Conservation (phyloP, 2,797 vertebrate genomes). For the Hipposideros larvatus region DNA sequence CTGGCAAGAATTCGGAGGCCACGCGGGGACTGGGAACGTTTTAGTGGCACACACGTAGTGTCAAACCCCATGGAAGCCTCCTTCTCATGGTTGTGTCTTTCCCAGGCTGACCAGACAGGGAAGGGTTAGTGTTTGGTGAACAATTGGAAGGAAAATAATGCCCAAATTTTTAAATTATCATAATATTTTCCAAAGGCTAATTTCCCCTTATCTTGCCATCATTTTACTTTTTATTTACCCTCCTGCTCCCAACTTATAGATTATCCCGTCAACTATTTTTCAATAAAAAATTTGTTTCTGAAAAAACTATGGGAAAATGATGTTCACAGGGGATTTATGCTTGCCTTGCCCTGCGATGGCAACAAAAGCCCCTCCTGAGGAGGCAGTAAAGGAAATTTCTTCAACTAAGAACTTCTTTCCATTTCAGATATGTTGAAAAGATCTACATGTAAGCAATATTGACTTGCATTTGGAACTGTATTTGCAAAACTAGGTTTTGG, state of each 20-base stretch:
- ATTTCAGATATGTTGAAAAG: background rate
- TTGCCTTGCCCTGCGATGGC: background rate
- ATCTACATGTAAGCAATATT: background rate
- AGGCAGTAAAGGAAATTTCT: background rate
- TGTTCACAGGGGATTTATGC: background rate
- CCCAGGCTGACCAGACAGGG: background rate
- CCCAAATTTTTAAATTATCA: background rate
- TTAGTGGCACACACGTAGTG: background rate
- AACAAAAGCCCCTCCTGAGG: background rate
- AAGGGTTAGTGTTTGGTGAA: background rate
- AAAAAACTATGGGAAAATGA: background rate
- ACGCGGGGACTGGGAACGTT: background rate
- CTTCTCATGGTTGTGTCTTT: background rate
- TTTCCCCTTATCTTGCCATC: background rate
- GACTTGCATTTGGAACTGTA: background rate
- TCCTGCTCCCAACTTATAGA: background rate
- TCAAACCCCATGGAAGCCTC: conserved; percentile 8
- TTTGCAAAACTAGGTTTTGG: conserved; percentile 14
- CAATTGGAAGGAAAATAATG: background rate
- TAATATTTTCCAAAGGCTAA: background rate
- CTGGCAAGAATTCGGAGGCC: background rate
- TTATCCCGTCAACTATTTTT: background rate
- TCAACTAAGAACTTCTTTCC: background rate
- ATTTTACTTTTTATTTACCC: background rate
- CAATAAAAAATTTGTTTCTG: background rate